Evolutionary conservation across 2,797 vertebrate species (phyloP), one percentile per base, ranked within the genome.

Genomic region (Propithecus deckenii): DNA sequence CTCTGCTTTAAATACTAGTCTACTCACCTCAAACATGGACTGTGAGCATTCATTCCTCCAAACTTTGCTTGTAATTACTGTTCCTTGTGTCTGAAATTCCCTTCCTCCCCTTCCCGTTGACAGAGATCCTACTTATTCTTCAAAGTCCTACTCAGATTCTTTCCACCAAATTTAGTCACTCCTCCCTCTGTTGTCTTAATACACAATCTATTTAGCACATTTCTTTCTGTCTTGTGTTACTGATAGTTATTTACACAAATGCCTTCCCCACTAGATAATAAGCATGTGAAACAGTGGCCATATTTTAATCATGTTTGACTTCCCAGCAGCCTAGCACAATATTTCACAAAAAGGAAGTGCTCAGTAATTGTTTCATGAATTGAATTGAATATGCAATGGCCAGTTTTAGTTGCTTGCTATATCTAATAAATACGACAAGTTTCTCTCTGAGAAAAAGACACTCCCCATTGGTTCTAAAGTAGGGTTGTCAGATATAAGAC

Each of bases 301-400:
- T 85, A 74, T 78, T 79, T 93, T 87, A 74, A 65, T 85, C 52
- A 76, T 72, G 18, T 63, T 75, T 93, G 50, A 81, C 43, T 96
- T 85, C 61, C 72, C 86, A 43, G 78, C 59, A 92, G 32, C 10
- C 48, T 86, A 63, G 4, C 20, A 65, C 55, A 74, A 50, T 52
- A 75, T 28, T 95, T 81, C n/a, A 38, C 41, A 84, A 59, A 94
- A 76, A 87, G 30, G 41, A 80, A 92, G n/a, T 92, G 11, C 22
- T 75, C 30, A 25, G 28, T 95, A 50, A 80, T 79, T 86, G 32
- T 92, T 92, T 76, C 12, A 20, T n/a, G 28, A 80, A n/a, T 72
- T 79, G 25, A 92, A 61, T 3, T 76, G 41, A 67, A 69, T 89
- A 59, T 57, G 43, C 52, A 86, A 18, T 89, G n/a, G 75, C n/a